Evolutionary conservation across 2,113 vertebrate species (phyloP), one percentile per base, ranked within the genome.

Genomic region (Albula goreensis): DNA sequence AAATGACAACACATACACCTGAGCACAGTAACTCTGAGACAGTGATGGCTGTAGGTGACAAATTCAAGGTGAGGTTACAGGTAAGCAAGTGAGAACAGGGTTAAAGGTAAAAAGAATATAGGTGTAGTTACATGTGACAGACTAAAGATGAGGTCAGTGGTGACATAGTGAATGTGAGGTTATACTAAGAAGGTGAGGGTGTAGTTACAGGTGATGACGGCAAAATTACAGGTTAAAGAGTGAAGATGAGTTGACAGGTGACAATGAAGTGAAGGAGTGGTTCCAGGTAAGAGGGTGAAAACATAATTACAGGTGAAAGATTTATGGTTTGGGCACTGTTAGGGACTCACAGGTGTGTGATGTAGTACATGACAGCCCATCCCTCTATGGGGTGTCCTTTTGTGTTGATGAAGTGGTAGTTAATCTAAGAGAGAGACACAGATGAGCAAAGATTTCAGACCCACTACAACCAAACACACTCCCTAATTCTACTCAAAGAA

Each of bases 351-450:
- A 97, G 89, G 88, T 96, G 96, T 0, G 96, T 97, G 92, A 97
- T 96, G 86, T 97, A 97, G 88, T 97, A 96, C 95, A 97, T 96
- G 90, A 97, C 94, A 0, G 96, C 96, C 91, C 94, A 96, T 92
- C 95, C 96, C 89, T 97, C 96, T 5, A 96, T 96, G 49, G 95
- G 96, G 83, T 94, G 94, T 0, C 96, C 97, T 90, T 96, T 88
- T 0, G 90, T 95, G 91, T 97, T 97, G 94, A 97, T 97, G 92
- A 97, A 96, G 93, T 97, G 92, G 89, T 94, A 97, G 93, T 97
- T 97, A 89, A 97, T 96, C 96, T 97, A 91, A 83, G 88, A 81
- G 80, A 66, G 22, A 81, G n/a, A 78, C 74, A 83, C 57, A 77
- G 49, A 79, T 70, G 3, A 57, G 56, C 12, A 51, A 22, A 50